Conservation (phyloP, 2,797 vertebrate genomes). For the Galaxias olidus region DNA sequence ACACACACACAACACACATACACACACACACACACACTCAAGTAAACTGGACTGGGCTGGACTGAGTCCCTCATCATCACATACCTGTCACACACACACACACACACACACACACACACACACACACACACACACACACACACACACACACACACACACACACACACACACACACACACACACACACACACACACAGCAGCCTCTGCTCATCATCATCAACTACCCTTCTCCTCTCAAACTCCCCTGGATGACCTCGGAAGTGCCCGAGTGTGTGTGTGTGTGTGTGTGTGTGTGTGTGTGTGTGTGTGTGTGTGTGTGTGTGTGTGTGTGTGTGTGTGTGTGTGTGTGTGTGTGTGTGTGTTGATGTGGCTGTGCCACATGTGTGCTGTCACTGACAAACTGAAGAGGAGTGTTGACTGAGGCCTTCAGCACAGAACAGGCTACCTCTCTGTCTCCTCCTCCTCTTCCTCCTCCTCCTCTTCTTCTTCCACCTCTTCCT, state of each 20-base stretch:
- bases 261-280: slow-evolving; percentile 9
- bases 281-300: slow-evolving; percentile 16
- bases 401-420: slow-evolving; percentile 64
- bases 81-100: slow-evolving; percentile 10
- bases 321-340: slow-evolving; percentile 6
- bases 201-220: slow-evolving; percentile 43
- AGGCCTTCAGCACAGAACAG: slow-evolving; percentile 61
- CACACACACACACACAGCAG: neutral
- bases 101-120: slow-evolving; percentile 21
- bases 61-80: too few relatives aligned
- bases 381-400: slow-evolving; percentile 71
- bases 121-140: neutral
- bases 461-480: neutral
- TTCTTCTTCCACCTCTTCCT: neutral
- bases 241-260: slow-evolving; percentile 44
- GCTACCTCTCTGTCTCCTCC: neutral
- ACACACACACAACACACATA: slow-evolving; percentile 15
- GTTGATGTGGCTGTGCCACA: slow-evolving; percentile 29
- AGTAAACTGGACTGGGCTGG: too few relatives aligned
- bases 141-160: slow-evolving; percentile 14
- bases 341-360: slow-evolving; percentile 25
- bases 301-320: slow-evolving; percentile 3
- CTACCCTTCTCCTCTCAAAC: slow-evolving; percentile 4
- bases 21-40: slow-evolving; percentile 5
- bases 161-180: neutral